phyloP scores from a whole-genome alignment of 2,113 vertebrate species.

The Ranitomeya imitator region DNA sequence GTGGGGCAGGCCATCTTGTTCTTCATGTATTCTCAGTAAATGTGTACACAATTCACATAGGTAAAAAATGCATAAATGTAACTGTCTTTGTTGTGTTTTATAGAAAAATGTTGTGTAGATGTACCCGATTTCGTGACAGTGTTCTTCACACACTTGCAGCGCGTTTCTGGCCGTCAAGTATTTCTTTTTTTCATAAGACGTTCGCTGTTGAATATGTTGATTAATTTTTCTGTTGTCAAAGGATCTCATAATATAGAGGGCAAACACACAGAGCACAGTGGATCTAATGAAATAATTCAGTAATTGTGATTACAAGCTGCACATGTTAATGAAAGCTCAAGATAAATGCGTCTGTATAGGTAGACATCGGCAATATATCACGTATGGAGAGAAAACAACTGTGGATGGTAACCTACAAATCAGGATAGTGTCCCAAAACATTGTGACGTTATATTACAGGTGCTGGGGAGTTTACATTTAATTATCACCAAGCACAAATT shows the following conservation, averaged over 20 bases:
- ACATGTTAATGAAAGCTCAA: background rate
- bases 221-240: conserved; percentile 4
- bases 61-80: background rate
- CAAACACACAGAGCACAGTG: conserved; percentile 1
- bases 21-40: background rate
- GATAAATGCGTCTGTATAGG: background rate
- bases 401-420: background rate
- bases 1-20: background rate
- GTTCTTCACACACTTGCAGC: background rate
- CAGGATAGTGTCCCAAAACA: background rate
- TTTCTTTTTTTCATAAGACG: background rate
- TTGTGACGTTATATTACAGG: background rate
- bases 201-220: background rate
- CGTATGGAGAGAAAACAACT: background rate
- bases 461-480: too few species aligned
- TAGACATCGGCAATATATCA: background rate
- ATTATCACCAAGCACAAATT: background rate
- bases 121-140: too few species aligned
- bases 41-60: background rate
- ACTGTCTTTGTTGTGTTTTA: background rate
- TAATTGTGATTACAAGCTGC: background rate
- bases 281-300: background rate
- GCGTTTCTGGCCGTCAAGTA: background rate
- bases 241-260: background rate
- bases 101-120: too few species aligned